These are phyloP conservation scores for Trematomus loennbergii DNA, from an alignment of 2,113 vertebrate genomes.

Conservation along the genomic window DNA sequence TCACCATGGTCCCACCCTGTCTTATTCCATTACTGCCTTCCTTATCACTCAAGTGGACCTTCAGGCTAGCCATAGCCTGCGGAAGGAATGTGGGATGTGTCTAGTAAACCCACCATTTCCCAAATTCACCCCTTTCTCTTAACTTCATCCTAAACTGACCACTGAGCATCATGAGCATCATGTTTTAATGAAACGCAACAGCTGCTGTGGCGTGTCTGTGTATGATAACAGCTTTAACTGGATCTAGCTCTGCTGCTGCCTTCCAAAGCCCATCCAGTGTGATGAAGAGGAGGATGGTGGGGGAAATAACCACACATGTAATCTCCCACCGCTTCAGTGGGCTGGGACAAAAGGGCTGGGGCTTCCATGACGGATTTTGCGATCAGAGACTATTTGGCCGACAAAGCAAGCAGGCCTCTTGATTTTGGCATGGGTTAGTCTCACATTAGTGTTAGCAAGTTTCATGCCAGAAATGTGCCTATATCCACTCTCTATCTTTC, in stretches of 20 bases:
- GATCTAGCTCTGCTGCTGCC: conserved; percentile 39
- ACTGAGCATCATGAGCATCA: conserved; percentile 27
- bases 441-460: conserved; percentile 40
- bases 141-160: conserved; percentile 34
- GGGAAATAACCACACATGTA: conserved; percentile 61
- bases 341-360: conserved; percentile 54
- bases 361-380: conserved; percentile 55
- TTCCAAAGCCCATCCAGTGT: conserved; percentile 22
- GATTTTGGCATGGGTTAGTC: conserved; percentile 62
- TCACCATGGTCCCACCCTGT: conserved; percentile 63
- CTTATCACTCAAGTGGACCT: conserved; percentile 73
- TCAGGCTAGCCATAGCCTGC: conserved; percentile 11
- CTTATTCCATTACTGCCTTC: conserved; percentile 64
- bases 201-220: conserved; percentile 52
- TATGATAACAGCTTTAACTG: conserved; percentile 50
- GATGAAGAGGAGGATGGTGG: conserved; percentile 46
- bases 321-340: conserved; percentile 65
- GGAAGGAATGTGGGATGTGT: conserved; percentile 51
- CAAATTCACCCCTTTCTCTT: conserved; percentile 40
- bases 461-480: conserved; percentile 26
- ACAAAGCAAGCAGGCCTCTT: conserved; percentile 62
- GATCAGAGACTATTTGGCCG: conserved; percentile 60
- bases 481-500: conserved; percentile 15
- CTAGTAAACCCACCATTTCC: conserved; percentile 36
- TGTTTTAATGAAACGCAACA: conserved; percentile 63